Percentiles rank a stretch among this genome's conserved stretches.
phyloP scores from a whole-genome alignment of 1,140 invertebrate species.

The Drosophila seguyi region DNA sequence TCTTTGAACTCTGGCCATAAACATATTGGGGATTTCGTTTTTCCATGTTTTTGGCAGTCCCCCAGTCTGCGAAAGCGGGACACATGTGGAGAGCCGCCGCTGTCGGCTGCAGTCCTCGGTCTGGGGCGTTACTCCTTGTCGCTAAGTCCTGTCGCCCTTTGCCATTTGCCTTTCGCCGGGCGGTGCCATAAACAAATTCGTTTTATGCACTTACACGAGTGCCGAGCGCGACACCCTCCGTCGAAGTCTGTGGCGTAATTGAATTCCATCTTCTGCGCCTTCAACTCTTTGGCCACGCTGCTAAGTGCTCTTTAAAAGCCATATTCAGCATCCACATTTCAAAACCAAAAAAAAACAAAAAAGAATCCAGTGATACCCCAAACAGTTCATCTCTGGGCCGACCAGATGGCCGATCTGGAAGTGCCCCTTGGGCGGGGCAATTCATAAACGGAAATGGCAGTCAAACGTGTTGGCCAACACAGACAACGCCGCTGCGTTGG shows the following conservation, averaged over 20 bases:
- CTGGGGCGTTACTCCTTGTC: slow-evolving; percentile 49
- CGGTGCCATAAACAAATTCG: slow-evolving; percentile 47
- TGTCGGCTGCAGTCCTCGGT: slow-evolving; percentile 63
- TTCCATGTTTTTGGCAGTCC: slow-evolving; percentile 48
- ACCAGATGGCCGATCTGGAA: slow-evolving; percentile 3
- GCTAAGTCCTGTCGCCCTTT: slow-evolving; percentile 31
- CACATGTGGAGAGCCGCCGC: slow-evolving; percentile 62
- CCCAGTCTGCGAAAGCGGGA: slow-evolving; percentile 48
- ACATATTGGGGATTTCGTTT: slow-evolving; percentile 55
- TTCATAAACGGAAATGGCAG: slow-evolving; percentile 72
- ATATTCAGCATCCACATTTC: background rate
- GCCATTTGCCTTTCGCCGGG: slow-evolving; percentile 13
- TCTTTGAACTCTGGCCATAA: slow-evolving; percentile 81
- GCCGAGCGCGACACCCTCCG: slow-evolving; percentile 49
- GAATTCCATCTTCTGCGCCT: slow-evolving; percentile 60
- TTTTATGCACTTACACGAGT: slow-evolving; percentile 47
- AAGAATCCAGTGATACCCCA: slow-evolving; percentile 2
- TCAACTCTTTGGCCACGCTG: slow-evolving; percentile 23
- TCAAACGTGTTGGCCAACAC: slow-evolving; percentile 70
- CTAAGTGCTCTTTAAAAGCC: slow-evolving; percentile 14
- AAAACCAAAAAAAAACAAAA: background rate
- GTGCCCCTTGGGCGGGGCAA: slow-evolving; percentile 27
- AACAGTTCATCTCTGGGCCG: slow-evolving; percentile 16
- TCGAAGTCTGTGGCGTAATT: slow-evolving; percentile 52
- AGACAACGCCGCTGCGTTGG: slow-evolving; percentile 42